Evolutionary conservation across 2,888 invertebrate genomes (phyloP), one percentile per base, ranked within the genome.

Genomic region (Nyleta sp.): DNA sequence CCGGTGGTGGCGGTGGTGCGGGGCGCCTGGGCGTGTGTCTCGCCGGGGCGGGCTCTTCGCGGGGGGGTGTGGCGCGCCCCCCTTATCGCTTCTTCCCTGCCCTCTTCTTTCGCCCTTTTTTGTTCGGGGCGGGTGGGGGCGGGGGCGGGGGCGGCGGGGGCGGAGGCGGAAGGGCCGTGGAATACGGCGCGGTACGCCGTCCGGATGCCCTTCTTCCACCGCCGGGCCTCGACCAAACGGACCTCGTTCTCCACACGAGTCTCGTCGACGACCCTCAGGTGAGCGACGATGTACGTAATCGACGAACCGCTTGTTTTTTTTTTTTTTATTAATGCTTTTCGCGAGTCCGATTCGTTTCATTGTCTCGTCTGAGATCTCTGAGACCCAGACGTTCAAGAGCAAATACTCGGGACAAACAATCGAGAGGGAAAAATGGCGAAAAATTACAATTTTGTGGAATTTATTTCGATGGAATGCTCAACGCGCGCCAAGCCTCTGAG

Each of bases 261-360:
- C 90, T 90, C 85, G 90, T 90, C 81, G 90, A 90, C 86, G 90
- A 90, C 86, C 88, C 90, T 85, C 90, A 90, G 90, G 90, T 90
- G 89, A 90, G 90, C 88, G 88, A 90, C 87, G 89, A 90, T 35
- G 57, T 48, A 46, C 55, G 40, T 38, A 44, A 53, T 57, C 22
- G 44, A 33, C 46, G 17, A 33, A 0, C 13, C 31, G 8, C 31
- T 31, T 31, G 46, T 33, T 13, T 15, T 31, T 50, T 31, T 24
- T 64, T 64, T 50, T 35, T 64, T 64, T 24, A 40, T 40, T 15
- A 38, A 24, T 55, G 13, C 55, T 24, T 38, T 38, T 55, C 15
- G 5, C 40, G 40, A 42, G n/a, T n/a, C n/a, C n/a, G n/a, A 35
- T 35, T 35, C 28, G n/a, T n/a, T n/a, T n/a, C n/a, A n/a, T n/a